Conservation (phyloP, 2,113 vertebrate genomes). For the Tragelaphus strepsiceros region DNA sequence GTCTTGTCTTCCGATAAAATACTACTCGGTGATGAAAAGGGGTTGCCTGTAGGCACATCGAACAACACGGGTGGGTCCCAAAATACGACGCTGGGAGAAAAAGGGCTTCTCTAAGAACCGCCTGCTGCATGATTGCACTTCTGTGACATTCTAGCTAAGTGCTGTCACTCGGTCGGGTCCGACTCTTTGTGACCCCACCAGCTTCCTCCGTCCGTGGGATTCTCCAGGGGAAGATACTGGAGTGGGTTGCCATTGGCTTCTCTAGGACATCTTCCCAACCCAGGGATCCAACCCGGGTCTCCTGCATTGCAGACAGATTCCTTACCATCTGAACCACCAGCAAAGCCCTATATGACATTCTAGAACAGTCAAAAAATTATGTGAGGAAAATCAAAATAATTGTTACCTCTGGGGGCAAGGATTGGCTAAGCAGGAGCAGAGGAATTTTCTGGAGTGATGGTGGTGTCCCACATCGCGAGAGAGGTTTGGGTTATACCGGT, state of each 20-base stretch:
- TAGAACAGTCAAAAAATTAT: background rate
- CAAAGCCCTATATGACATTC: background rate
- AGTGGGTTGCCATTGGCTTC: background rate
- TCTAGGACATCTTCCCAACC: background rate
- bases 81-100: background rate
- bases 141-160: background rate
- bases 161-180: background rate
- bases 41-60: background rate
- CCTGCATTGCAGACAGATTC: background rate
- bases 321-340: background rate
- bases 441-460: background rate
- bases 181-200: background rate
- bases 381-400: background rate
- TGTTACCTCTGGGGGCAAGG: background rate
- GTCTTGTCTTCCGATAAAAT: background rate
- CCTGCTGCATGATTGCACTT: rapidly evolving
- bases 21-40: background rate
- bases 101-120: background rate
- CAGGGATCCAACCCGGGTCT: no score
- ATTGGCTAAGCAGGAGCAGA: background rate
- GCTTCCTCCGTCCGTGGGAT: background rate
- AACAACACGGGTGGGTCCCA: background rate
- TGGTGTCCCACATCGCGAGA: rapidly evolving
- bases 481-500: rapidly evolving
- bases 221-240: background rate